Evolutionary conservation across 1,140 invertebrate species (phyloP), one percentile per base, ranked within the genome.

Genomic region (Sipha flava): DNA sequence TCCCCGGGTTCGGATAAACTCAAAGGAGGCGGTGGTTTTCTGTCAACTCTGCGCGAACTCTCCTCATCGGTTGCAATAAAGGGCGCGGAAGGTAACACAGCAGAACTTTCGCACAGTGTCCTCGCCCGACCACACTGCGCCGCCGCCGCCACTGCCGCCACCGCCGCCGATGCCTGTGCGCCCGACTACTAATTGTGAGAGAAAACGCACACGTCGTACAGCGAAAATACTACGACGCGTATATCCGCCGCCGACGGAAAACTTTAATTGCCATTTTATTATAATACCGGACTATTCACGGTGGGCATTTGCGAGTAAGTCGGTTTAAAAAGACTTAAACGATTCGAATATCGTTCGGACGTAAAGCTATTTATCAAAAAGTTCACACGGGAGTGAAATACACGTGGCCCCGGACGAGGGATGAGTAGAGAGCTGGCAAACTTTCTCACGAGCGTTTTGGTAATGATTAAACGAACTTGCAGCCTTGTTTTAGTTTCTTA

Each of bases 361-460:
- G 49, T 59, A 59, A 77, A 77, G 73, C 73, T 77, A 77, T 77
- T 77, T 59, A 77, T 77, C 73, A 77, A 77, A 77, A 77, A 77
- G 49, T 57, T 77, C 34, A 23, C 34, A 59, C 40, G 66, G 21
- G 5, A 66, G 40, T 23, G 21, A 66, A 66, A 43, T 21, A 40
- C 34, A 40, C n/a, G n/a, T n/a, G n/a, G n/a, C n/a, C n/a, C n/a
- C n/a, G n/a, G n/a, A n/a, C n/a, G n/a, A n/a, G n/a, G n/a, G n/a
- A n/a, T n/a, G n/a, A 54, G 26, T 59, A 59, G n/a, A 26, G 26
- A 75, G n/a, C 72, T 75, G 29, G n/a, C 21, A 57, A 77, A 77
- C 73, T 77, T 77, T 77, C 73, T 29, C 73, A 57, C 52, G 23
- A 43, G 34, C 73, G 34, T 77, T 77, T 77, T 59, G 7, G 52